Evolutionary conservation across 2,797 vertebrate species (phyloP), one percentile per base, ranked within the genome.

Genomic region (Myotis daubentonii): DNA sequence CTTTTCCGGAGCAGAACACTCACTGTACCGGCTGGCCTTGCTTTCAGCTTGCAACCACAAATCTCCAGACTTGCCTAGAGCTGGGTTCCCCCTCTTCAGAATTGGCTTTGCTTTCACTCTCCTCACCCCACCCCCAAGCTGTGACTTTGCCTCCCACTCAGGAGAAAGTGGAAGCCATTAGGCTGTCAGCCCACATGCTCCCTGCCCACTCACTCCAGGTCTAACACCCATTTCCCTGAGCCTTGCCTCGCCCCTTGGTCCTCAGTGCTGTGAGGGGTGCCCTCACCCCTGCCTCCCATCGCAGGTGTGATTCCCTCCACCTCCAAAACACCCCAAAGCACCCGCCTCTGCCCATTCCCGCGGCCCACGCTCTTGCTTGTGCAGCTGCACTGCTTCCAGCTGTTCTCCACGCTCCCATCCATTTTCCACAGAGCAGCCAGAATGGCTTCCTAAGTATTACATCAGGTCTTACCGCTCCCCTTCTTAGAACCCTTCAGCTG

Each of bases 81-180:
- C 36, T 70, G 12, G 1, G 30, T 53, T 49, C 44, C 68, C 66
- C 23, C 0, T 7, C 62, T 57, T 23, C 38, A 23, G 22, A 36
- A 23, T 41, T 16, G 0, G 53, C 15, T 66, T 47, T 47, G 41
- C 60, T 66, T 65, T 49, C 44, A 33, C 41, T 25, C 2, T 82
- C 60, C 30, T 17, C 13, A 2, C 4, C 17, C 13, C 5, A 1
- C 4, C 0, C 38, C 15, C 25, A 25, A 7, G 44, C 62, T 65
- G 22, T 62, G 85, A 23, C 60, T 70, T 68, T 44, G 47, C 70
- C 74, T 81, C 22, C 0, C 3, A 25, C 36, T 62, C 49, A 62
- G 25, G 36, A 70, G 47, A 74, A 91, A 65, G 72, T 6, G 25
- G 57, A 53, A 60, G 71, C 41, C 78, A 13, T 6, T 30, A 20